A percentile compares a stretch with the other conserved stretches of the same genome.
Evolutionary conservation across 2,113 vertebrate genomes (phyloP).

Genomic region (Daboia siamensis): DNA sequence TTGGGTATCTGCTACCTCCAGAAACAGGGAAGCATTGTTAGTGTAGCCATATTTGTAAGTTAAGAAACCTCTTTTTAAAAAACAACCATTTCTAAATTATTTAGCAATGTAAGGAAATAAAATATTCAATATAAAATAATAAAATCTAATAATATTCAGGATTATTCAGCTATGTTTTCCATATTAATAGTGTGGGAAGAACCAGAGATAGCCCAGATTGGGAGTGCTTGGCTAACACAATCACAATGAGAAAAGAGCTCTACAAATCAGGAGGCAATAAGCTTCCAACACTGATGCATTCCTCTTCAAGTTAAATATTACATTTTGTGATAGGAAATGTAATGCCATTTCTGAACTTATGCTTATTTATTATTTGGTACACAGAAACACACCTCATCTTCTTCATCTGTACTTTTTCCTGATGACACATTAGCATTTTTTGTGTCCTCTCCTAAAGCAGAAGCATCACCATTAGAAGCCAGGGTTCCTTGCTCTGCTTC

Average conservation of each 20-base stretch:
- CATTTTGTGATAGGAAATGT: constrained; percentile 60
- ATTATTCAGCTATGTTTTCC: constrained; percentile 46
- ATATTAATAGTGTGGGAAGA: constrained; percentile 49
- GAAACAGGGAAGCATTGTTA: constrained; percentile 71
- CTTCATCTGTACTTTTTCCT: constrained; percentile 96
- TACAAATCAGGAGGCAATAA: constrained; percentile 65
- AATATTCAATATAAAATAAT: not conserved
- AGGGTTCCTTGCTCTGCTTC: constrained; percentile 96
- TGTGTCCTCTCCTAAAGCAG: constrained; percentile 89
- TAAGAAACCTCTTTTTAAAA: constrained; percentile 64
- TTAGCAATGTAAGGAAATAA: constrained; percentile 56
- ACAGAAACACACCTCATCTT: constrained; percentile 93
- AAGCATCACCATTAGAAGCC: constrained; percentile 89
- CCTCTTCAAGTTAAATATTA: constrained; percentile 68
- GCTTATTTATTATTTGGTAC: constrained; percentile 72
- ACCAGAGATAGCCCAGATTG: constrained; percentile 54
- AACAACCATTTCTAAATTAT: constrained; percentile 60
- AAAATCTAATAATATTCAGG: not conserved
- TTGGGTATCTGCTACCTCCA: constrained; percentile 67
- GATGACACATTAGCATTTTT: constrained; percentile 91
- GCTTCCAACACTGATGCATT: constrained; percentile 63
- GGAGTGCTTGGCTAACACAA: not conserved
- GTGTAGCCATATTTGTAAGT: constrained; percentile 50
- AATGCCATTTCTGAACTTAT: constrained; percentile 73
- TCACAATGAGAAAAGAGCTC: constrained; percentile 50